Base-by-base conservation (phyloP, 2,888 invertebrate species). In the Watsonalla cultraria region DNA sequence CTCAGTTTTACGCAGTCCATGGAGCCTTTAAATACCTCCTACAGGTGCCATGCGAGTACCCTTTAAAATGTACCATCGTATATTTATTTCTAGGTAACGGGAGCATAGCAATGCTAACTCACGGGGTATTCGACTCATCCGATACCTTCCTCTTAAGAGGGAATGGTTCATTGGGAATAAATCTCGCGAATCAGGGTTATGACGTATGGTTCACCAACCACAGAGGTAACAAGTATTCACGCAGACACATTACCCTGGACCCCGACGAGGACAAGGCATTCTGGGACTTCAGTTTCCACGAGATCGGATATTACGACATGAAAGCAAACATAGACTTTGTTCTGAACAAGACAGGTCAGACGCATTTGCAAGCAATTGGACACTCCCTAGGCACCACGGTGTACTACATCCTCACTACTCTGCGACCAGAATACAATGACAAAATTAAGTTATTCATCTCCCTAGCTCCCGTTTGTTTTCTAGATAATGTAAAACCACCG, bases 301-400 rank as follows among this genome's bases (percentile, higher is more conserved):
- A 95, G 70, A 93, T 93, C 74, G 95, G 93, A 0, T 62, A 77
- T 14, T 90, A 91, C 65, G 96, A 96, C 72, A 59, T 95, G 2
- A 93, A 95, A 2, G 92, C 94, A 0, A 92, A 91, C 77, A 91
- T 78, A 9, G 75, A 80, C 51, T 66, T 53, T 45, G 59, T 76
- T 5, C 45, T 76, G 5, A 42, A 59, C 0, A 47, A 59, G 8
- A 93, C 94, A 0, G 84, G 88, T 0, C 82, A 88, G 39, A 59
- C 82, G 2, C 78, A 91, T 45, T 55, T 95, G 0, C 91, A 90
- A 58, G 93, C 93, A 67, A 76, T 93, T 14, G 95, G 94, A 0
- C 94, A 94, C 71, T 95, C 94, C 0, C 86, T 86, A 65, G 95
- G 95, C 11, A 91, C 91, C 0, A 91, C 92, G 0, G 66, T 76